These are phyloP conservation scores for Pocota personata DNA, from an alignment of 2,888 invertebrate species.

Conservation along the genomic window DNA sequence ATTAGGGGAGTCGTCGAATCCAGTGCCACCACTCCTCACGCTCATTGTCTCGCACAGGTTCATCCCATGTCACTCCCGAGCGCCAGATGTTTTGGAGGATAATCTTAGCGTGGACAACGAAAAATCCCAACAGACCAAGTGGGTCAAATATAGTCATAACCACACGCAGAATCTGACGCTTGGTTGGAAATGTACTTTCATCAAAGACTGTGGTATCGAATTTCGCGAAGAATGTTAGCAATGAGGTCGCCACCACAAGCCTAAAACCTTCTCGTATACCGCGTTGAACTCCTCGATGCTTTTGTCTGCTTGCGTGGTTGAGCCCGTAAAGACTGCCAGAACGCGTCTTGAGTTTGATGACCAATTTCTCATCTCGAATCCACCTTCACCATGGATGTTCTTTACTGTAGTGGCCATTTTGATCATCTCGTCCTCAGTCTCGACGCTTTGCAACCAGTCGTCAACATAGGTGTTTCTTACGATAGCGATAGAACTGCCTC, in stretches of 20 bases:
- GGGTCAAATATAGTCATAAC: slow-evolving; percentile 3
- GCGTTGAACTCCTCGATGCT: slow-evolving; percentile 1
- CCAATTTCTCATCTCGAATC: too few relatives aligned
- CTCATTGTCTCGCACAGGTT: too few relatives aligned
- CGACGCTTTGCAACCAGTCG: too few relatives aligned
- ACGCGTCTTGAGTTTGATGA: not conserved
- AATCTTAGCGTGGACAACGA: slow-evolving; percentile 25
- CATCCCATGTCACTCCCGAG: too few relatives aligned
- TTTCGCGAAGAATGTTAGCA: not conserved
- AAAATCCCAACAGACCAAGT: slow-evolving; percentile 7
- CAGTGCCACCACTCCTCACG: too few relatives aligned
- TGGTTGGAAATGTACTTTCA: too few relatives aligned
- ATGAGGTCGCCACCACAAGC: slow-evolving; percentile 6
- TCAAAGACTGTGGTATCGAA: too few relatives aligned
- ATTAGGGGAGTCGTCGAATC: too few relatives aligned
- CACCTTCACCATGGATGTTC: not conserved
- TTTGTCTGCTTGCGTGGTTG: not conserved
- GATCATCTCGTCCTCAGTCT: slow-evolving; percentile 18
- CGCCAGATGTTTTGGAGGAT: too few relatives aligned
- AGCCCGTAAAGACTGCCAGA: not conserved
- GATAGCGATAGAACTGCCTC: too few relatives aligned
- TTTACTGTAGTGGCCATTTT: not conserved
- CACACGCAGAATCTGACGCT: too few relatives aligned
- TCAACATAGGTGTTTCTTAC: too few relatives aligned
- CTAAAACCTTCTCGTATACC: slow-evolving; percentile 1